These are phyloP conservation scores for Solea solea DNA, from an alignment of 2,113 vertebrate species.

Conservation along the genomic window DNA sequence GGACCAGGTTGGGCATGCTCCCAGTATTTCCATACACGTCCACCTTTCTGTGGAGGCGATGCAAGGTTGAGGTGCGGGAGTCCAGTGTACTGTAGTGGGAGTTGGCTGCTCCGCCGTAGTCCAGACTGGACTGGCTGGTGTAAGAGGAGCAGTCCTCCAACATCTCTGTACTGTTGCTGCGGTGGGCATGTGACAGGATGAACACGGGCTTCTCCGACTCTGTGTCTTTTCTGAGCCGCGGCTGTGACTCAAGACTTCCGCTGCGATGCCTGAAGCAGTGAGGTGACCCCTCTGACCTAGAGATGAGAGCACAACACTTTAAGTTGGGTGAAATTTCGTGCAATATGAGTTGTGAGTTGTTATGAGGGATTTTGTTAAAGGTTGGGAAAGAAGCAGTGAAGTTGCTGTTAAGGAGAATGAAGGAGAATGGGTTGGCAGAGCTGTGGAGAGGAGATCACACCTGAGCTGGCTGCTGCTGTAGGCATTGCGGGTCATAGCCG, in stretches of 20 bases:
- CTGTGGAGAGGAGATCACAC: constrained; percentile 74
- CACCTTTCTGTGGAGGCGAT: constrained; percentile 86
- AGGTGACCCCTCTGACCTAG: constrained; percentile 85
- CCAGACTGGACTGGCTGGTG: constrained; percentile 92
- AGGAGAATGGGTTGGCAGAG: neutral
- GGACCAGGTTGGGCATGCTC: constrained; percentile 96
- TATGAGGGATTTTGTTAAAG: neutral
- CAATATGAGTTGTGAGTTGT: neutral
- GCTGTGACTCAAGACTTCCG: constrained; percentile 92
- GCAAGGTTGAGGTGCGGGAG: constrained; percentile 76
- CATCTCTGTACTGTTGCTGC: constrained; percentile 92
- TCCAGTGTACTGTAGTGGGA: constrained; percentile 85
- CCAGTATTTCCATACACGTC: constrained; percentile 87
- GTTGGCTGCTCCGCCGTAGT: constrained; percentile 82
- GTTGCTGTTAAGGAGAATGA: neutral
- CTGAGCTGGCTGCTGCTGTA: constrained; percentile 95
- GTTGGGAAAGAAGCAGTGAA: neutral
- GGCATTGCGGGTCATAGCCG: constrained; percentile 91
- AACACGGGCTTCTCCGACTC: constrained; percentile 85
- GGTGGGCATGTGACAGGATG: constrained; percentile 86
- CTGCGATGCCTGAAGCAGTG: constrained; percentile 90
- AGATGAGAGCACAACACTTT: constrained; percentile 16
- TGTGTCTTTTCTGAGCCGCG: constrained; percentile 79
- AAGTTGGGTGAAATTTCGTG: neutral
- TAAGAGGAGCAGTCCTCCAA: constrained; percentile 93